These are phyloP conservation scores for Chloromyia formosa DNA, from an alignment of 2,888 invertebrate species.

Conservation along the genomic window DNA sequence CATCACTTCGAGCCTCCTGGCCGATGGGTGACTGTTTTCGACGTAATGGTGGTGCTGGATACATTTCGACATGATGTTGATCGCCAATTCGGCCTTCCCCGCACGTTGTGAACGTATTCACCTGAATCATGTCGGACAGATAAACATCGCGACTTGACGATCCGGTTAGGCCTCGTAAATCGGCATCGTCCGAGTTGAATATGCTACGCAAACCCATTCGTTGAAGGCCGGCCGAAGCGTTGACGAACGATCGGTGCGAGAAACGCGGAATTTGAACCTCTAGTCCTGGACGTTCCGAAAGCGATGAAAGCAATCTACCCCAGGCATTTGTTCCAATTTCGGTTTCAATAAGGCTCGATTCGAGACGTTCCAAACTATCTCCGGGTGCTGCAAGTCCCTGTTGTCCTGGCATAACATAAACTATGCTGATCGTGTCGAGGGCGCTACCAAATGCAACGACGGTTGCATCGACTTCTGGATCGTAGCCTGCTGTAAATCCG, in stretches of 20 bases:
- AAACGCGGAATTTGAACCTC: constrained; percentile 87
- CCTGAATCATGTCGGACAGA: constrained; percentile 84
- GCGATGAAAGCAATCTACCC: constrained; percentile 76
- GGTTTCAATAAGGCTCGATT: constrained; percentile 73
- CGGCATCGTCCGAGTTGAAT: constrained; percentile 79
- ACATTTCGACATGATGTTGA: constrained; percentile 82
- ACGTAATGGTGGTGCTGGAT: constrained; percentile 74
- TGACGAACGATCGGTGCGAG: constrained; percentile 82
- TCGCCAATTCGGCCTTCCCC: constrained; percentile 77
- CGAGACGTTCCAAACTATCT: constrained; percentile 79
- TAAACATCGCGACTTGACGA: constrained; percentile 78
- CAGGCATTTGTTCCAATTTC: constrained; percentile 75
- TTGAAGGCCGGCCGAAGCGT: constrained; percentile 79
- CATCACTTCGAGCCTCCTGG: constrained; percentile 56
- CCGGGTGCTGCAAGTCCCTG: constrained; percentile 82
- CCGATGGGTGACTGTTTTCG: constrained; percentile 63
- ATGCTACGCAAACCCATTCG: constrained; percentile 84
- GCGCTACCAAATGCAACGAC: constrained; percentile 79
- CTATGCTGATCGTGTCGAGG: constrained; percentile 77
- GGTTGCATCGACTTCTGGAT: constrained; percentile 84
- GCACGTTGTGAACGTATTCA: constrained; percentile 85
- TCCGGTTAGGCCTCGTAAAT: constrained; percentile 84
- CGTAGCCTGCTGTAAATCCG: constrained; percentile 85
- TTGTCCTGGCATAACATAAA: constrained; percentile 86
- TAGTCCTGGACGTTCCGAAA: constrained; percentile 78